Evolutionary conservation across 2,113 vertebrate genomes (phyloP).

Genomic region (Triplophysa dalaica): DNA sequence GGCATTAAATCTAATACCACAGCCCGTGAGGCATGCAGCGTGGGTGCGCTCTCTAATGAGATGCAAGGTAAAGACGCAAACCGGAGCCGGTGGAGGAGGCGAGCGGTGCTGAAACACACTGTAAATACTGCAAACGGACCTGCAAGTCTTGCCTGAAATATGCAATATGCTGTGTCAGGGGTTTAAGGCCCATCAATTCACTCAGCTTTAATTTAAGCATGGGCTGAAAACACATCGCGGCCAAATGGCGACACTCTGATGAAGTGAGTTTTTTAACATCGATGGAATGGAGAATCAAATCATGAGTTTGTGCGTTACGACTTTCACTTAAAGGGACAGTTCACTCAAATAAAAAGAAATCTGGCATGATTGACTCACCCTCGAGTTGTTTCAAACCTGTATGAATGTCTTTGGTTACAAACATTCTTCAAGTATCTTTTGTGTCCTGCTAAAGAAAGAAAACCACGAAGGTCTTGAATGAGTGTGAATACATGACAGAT

Average conservation of each 20-base stretch:
- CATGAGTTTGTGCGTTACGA: not conserved
- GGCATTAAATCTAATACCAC: conserved; percentile 8
- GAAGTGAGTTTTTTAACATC: conserved; percentile 41
- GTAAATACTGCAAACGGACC: conserved; percentile 44
- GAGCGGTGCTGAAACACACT: conserved; percentile 1
- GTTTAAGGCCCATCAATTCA: conserved; percentile 55
- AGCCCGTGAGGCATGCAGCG: not conserved
- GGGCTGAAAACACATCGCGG: conserved; percentile 6
- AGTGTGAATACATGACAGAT: too few species aligned
- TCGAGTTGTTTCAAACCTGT: too few species aligned
- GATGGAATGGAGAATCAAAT: not conserved
- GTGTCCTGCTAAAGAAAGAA: too few species aligned
- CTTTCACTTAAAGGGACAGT: too few species aligned
- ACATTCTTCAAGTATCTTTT: too few species aligned
- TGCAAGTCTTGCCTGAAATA: conserved; percentile 42
- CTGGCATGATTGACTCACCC: too few species aligned
- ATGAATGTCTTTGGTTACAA: too few species aligned
- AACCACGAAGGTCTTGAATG: too few species aligned
- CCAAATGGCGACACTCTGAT: conserved; percentile 40
- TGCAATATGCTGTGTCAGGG: conserved; percentile 55
- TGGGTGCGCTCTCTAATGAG: conserved; percentile 21
- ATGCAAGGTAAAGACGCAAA: conserved; percentile 11
- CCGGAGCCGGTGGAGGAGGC: conserved; percentile 10
- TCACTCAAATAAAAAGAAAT: not conserved
- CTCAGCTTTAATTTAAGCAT: conserved; percentile 52